These are phyloP conservation scores for Eilema depressum DNA, from an alignment of 2,888 invertebrate genomes.

Conservation along the genomic window DNA sequence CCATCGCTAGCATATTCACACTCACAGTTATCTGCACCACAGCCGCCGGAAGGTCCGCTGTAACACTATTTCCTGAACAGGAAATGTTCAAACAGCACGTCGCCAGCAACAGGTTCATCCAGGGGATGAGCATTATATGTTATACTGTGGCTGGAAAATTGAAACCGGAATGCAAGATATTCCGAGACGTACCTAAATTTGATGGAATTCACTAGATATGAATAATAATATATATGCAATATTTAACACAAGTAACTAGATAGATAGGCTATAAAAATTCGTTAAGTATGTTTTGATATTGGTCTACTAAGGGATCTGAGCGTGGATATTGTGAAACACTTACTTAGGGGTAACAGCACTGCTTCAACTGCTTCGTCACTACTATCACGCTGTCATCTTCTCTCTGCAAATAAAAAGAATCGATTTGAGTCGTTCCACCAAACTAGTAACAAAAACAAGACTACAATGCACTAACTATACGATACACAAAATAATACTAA, in stretches of 20 bases:
- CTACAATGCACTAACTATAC: constrained; percentile 42
- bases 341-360: constrained; percentile 8
- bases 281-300: neutral
- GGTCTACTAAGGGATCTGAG: neutral
- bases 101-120: neutral
- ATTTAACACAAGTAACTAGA: no score
- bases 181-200: neutral
- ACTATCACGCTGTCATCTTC: constrained; percentile 29
- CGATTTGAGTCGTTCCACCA: constrained; percentile 78
- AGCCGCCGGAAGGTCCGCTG: neutral
- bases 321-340: neutral
- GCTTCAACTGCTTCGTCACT: constrained; percentile 22
- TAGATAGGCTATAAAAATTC: no score
- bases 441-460: constrained; percentile 48
- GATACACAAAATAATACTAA: constrained; percentile 31
- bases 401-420: constrained; percentile 74
- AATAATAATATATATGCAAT: no score
- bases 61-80: neutral
- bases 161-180: neutral
- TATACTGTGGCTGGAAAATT: neutral
- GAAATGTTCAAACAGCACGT: neutral
- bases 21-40: neutral
- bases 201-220: neutral
- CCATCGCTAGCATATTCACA: neutral
- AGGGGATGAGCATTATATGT: neutral